These are phyloP conservation scores for Lymantria monacha DNA, from an alignment of 2,888 invertebrate genomes.

Conservation along the genomic window DNA sequence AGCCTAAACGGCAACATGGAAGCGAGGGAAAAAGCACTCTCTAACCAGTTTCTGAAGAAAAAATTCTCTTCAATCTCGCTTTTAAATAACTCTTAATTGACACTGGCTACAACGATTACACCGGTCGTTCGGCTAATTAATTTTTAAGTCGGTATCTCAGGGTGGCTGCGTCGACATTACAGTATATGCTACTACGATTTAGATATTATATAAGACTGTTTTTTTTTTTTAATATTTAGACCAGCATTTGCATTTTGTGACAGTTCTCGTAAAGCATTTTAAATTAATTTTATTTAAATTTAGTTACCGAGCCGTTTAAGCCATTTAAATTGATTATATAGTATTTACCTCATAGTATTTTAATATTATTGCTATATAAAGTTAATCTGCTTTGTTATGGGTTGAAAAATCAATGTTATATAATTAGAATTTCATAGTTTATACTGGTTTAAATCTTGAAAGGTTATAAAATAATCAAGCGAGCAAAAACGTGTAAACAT, in stretches of 20 bases:
- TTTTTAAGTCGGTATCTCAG: constrained; percentile 77
- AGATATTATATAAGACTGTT: constrained; percentile 54
- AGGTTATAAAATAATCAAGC: too few species aligned
- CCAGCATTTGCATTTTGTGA: constrained; percentile 48
- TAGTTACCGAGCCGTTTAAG: constrained; percentile 8
- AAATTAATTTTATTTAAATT: constrained; percentile 39
- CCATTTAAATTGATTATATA: too few species aligned
- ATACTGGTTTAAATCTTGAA: too few species aligned
- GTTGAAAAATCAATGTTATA: too few species aligned
- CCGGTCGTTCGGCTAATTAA: constrained; percentile 81
- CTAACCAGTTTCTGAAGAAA: constrained; percentile 44
- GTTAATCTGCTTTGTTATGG: too few species aligned
- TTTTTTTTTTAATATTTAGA: constrained; percentile 44
- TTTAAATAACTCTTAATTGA: constrained; percentile 63
- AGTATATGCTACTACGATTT: constrained; percentile 70
- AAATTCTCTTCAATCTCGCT: constrained; percentile 50
- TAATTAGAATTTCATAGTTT: too few species aligned
- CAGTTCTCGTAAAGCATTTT: constrained; percentile 42
- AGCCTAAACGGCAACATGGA: constrained; percentile 45
- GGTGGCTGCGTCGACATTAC: constrained; percentile 61
- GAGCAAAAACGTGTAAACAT: too few species aligned
- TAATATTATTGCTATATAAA: constrained; percentile 13
- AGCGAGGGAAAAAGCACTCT: constrained; percentile 52
- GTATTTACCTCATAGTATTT: neutral
- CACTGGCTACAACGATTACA: constrained; percentile 72